A percentile compares a stretch with the other conserved stretches of the same genome.
These are phyloP conservation scores for Drosophila tani DNA, from an alignment of 1,140 invertebrate species.

Conservation along the genomic window DNA sequence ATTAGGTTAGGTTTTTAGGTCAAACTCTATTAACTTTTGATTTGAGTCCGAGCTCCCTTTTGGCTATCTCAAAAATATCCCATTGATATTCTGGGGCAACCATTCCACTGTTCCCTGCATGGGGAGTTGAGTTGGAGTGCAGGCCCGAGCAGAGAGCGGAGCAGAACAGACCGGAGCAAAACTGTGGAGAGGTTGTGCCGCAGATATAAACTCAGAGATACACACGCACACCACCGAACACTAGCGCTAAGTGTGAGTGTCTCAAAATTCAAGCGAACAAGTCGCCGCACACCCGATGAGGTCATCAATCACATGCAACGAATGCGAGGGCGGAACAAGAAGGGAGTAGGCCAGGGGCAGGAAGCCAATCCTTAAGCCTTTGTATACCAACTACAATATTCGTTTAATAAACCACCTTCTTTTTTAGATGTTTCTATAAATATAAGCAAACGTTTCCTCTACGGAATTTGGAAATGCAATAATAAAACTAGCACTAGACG, in stretches of 20 bases:
- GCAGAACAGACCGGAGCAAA: slow-evolving; percentile 4
- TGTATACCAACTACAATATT: slow-evolving; percentile 10
- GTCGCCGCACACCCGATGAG: slow-evolving; percentile 60
- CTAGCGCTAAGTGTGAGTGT: slow-evolving; percentile 35
- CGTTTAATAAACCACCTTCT: slow-evolving; percentile 10
- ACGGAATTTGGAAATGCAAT: background rate
- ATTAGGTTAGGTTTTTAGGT: background rate
- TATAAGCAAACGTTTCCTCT: slow-evolving; percentile 17
- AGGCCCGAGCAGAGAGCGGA: slow-evolving; percentile 26
- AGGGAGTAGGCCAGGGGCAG: slow-evolving; percentile 17
- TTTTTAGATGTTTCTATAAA: background rate
- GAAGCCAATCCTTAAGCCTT: slow-evolving; percentile 48
- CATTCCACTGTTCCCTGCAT: slow-evolving; percentile 34
- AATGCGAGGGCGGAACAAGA: slow-evolving; percentile 44
- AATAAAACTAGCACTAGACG: background rate
- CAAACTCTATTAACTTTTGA: background rate
- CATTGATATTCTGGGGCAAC: background rate
- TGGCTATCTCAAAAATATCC: background rate
- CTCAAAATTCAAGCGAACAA: slow-evolving; percentile 52
- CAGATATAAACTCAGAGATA: slow-evolving; percentile 31
- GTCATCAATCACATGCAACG: slow-evolving; percentile 76
- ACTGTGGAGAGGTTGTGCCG: slow-evolving; percentile 25
- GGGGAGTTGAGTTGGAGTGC: slow-evolving; percentile 38
- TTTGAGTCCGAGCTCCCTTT: background rate
- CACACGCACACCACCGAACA: slow-evolving; percentile 28